Conservation (phyloP, 2,113 vertebrate species). For the Romanogobio albipinnatus region DNA sequence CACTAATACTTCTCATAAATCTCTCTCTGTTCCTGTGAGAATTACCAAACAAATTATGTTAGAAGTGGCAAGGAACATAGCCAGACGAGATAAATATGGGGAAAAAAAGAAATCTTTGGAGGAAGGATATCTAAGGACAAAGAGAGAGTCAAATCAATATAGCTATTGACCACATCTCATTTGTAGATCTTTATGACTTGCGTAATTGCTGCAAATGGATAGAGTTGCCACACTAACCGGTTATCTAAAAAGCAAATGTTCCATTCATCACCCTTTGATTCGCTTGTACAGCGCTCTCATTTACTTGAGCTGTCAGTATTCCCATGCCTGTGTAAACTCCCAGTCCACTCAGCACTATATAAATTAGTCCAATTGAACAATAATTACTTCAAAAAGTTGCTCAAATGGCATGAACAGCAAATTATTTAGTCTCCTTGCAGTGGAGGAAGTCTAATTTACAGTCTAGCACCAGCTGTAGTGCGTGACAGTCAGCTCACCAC, state of each 20-base stretch:
- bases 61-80: background rate
- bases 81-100: background rate
- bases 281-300: slow-evolving; percentile 48
- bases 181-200: slow-evolving; percentile 54
- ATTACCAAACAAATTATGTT: background rate
- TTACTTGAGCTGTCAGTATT: slow-evolving; percentile 55
- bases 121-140: slow-evolving; percentile 19
- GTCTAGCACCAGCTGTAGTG: slow-evolving; percentile 28
- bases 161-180: slow-evolving; percentile 51
- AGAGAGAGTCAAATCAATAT: slow-evolving; percentile 45
- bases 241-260: slow-evolving; percentile 57
- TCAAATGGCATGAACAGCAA: slow-evolving; percentile 50
- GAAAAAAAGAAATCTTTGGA: background rate
- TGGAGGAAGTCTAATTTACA: slow-evolving; percentile 50
- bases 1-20: background rate
- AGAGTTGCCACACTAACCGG: slow-evolving; percentile 57
- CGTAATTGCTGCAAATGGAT: slow-evolving; percentile 54
- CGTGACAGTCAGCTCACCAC: background rate
- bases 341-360: slow-evolving; percentile 58
- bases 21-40: background rate
- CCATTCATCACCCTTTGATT: slow-evolving; percentile 58
- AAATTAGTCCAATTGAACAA: slow-evolving; percentile 54
- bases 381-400: slow-evolving; percentile 56
- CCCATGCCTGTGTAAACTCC: slow-evolving; percentile 31
- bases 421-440: slow-evolving; percentile 44